A percentile compares a stretch with the other conserved stretches of the same genome.
Evolutionary conservation across 1,140 invertebrate species (phyloP).

Genomic region (Zaprionus davidi): DNA sequence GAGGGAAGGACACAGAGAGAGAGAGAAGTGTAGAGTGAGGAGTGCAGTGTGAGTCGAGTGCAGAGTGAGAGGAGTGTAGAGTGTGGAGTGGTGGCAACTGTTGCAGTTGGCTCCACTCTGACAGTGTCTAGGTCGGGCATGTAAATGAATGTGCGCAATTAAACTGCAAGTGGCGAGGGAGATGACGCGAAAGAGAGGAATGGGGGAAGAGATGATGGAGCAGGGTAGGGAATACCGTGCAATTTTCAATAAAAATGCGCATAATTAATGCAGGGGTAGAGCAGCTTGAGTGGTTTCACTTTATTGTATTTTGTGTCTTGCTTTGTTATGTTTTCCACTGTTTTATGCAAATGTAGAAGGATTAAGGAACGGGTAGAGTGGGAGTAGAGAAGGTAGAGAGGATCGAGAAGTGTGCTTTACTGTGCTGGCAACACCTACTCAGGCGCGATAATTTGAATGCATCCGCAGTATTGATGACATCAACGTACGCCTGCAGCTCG

Average conservation of each 20-base stretch:
- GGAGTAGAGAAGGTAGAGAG: not conserved
- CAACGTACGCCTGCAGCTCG: slow-evolving; percentile 93
- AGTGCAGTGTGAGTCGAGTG: too few species aligned
- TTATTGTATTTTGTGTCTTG: slow-evolving; percentile 1
- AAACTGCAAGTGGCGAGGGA: not conserved
- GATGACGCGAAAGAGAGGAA: accelerated
- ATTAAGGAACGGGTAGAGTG: not conserved
- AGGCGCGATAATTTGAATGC: slow-evolving; percentile 94
- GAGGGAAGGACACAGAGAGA: not conserved
- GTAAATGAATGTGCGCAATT: slow-evolving; percentile 7
- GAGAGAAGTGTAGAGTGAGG: not conserved
- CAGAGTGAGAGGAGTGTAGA: too few species aligned
- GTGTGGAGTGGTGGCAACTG: not conserved
- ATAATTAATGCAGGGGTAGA: not conserved
- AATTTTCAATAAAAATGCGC: slow-evolving; percentile 7
- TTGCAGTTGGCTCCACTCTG: not conserved
- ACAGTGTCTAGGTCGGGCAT: slow-evolving; percentile 5
- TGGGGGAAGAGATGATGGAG: not conserved
- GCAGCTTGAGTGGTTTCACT: not conserved
- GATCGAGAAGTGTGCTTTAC: not conserved
- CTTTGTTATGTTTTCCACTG: not conserved
- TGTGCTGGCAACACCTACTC: slow-evolving; percentile 89
- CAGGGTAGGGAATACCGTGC: not conserved
- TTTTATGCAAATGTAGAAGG: not conserved
- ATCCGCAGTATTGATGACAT: slow-evolving; percentile 96